These are phyloP conservation scores for Rallus limicola DNA, from an alignment of 2,113 vertebrate genomes.

Conservation along the genomic window DNA sequence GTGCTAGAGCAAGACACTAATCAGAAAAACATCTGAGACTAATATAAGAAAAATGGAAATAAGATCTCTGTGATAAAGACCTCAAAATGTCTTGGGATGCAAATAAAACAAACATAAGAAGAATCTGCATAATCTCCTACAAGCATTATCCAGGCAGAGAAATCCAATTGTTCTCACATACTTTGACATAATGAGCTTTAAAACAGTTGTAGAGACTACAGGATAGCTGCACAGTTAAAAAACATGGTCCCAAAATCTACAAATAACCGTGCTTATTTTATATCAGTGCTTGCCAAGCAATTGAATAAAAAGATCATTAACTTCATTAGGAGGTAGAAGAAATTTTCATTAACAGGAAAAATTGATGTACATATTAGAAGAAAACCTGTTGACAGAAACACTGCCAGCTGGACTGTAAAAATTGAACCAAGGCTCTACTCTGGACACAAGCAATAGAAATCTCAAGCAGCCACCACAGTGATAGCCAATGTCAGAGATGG, in stretches of 20 bases:
- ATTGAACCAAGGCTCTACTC: neutral
- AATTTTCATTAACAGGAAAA: neutral
- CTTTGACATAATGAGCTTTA: neutral
- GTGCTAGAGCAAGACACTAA: neutral
- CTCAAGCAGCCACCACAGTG: neutral
- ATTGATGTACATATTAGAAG: neutral
- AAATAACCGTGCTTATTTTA: neutral
- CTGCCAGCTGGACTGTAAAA: neutral
- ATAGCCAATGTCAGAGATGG: neutral
- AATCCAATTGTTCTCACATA: neutral
- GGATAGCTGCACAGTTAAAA: neutral
- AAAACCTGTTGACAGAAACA: neutral
- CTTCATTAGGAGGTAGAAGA: neutral
- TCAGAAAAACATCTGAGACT: neutral
- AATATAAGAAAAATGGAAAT: conserved; percentile 44
- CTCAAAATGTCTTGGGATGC: conserved; percentile 1
- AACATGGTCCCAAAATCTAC: neutral
- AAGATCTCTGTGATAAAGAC: neutral
- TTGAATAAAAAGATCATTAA: neutral
- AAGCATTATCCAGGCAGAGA: neutral
- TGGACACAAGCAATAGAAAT: neutral
- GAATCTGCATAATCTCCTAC: conserved; percentile 11
- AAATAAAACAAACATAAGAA: conserved; percentile 24
- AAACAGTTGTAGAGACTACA: neutral
- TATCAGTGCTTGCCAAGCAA: neutral